Evolutionary conservation across 2,797 vertebrate genomes (phyloP).

Genomic region (Enteromius treurensis): DNA sequence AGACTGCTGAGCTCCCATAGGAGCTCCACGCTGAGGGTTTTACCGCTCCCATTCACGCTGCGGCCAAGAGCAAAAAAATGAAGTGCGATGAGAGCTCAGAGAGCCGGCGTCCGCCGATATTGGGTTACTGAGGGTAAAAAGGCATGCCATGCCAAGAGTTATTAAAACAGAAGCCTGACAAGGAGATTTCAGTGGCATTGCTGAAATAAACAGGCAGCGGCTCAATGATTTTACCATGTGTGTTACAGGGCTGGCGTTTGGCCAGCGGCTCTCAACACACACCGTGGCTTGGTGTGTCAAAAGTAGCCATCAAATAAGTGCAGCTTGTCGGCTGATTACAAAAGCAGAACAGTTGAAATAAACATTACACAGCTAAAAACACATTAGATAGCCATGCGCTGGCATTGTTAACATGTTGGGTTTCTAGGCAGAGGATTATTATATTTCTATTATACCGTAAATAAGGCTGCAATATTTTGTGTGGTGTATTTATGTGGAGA

Average conservation of each 20-base stretch:
- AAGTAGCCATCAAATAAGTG: conserved; percentile 63
- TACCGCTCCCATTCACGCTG: conserved; percentile 58
- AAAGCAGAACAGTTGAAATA: conserved; percentile 69
- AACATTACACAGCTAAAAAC: conserved; percentile 63
- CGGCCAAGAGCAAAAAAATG: conserved; percentile 64
- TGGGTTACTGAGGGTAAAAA: conserved; percentile 68
- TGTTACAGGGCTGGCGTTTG: conserved; percentile 65
- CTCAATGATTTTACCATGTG: conserved; percentile 75
- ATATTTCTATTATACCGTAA: conserved; percentile 29
- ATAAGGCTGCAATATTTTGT: background rate
- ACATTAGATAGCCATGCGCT: conserved; percentile 46
- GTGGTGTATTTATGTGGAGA: conserved; percentile 19
- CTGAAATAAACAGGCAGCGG: conserved; percentile 64
- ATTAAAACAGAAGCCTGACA: conserved; percentile 78
- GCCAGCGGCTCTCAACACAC: conserved; percentile 66
- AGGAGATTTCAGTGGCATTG: conserved; percentile 60
- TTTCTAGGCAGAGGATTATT: conserved; percentile 44
- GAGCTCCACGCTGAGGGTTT: conserved; percentile 49
- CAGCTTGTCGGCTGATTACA: conserved; percentile 67
- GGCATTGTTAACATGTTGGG: conserved; percentile 27
- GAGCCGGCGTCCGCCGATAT: conserved; percentile 66
- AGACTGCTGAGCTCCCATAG: conserved; percentile 51
- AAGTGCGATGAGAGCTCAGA: conserved; percentile 66
- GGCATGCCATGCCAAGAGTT: conserved; percentile 66
- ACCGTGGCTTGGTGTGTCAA: conserved; percentile 64